A percentile compares a stretch with the other conserved stretches of the same genome.
Conservation (phyloP, 2,888 invertebrate species). For the Pristionchus arcanus region DNA sequence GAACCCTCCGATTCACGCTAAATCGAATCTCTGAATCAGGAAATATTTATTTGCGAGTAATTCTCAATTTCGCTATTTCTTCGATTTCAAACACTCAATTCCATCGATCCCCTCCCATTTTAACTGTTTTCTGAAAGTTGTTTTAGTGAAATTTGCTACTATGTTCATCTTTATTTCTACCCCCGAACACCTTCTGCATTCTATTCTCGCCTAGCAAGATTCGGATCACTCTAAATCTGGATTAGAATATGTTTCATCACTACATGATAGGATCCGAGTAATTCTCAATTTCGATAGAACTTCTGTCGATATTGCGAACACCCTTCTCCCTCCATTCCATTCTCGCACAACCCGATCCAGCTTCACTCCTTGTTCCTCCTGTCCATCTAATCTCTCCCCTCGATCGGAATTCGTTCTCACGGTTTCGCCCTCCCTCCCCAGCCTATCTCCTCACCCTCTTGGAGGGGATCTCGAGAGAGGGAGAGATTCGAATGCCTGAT, state of each 20-base stretch:
- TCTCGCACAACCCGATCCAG: neutral
- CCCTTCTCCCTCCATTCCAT: neutral
- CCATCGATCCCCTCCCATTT: too few species aligned
- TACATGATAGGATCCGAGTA: too few species aligned
- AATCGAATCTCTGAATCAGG: too few species aligned
- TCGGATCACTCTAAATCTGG: neutral
- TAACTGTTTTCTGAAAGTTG: too few species aligned
- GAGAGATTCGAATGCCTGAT: neutral
- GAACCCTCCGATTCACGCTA: too few species aligned
- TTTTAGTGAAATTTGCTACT: too few species aligned
- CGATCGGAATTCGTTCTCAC: conserved; percentile 45
- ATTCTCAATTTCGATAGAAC: too few species aligned
- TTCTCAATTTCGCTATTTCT: too few species aligned
- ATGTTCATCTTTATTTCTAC: too few species aligned
- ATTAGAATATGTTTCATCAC: too few species aligned
- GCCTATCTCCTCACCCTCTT: neutral
- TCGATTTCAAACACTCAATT: too few species aligned
- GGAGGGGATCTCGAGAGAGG: neutral
- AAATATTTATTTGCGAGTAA: too few species aligned
- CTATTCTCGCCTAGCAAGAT: neutral
- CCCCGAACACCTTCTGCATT: neutral
- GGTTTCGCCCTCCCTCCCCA: neutral
- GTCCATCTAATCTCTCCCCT: neutral
- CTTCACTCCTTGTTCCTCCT: neutral
- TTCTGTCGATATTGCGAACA: neutral